Conservation (phyloP, 1,140 invertebrate species). For the Drosophila mayri region DNA sequence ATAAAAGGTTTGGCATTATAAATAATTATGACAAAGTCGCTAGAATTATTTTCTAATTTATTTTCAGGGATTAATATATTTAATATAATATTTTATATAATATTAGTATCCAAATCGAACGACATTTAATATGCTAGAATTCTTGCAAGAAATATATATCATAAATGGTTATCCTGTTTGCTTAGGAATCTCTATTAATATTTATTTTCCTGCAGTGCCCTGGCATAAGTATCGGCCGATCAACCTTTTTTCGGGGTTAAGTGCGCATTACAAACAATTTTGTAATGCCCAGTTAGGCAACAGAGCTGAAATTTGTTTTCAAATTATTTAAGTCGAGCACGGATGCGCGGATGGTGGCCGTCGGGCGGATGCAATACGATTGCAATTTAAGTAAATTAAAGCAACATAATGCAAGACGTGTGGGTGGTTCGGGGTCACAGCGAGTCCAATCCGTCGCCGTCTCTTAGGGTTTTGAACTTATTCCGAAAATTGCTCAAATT, state of each 20-base stretch:
- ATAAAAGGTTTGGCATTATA: neutral
- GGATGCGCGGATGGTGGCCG: conserved; percentile 31
- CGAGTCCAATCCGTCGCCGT: conserved; percentile 3
- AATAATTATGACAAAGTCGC: neutral
- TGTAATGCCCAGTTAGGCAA: conserved; percentile 79
- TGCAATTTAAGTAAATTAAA: conserved; percentile 79
- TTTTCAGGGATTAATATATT: neutral
- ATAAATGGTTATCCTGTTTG: neutral
- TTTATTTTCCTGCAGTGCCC: neutral
- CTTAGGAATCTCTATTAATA: neutral
- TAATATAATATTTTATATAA: too few species aligned
- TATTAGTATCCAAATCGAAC: too few species aligned
- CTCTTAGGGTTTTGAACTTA: conserved; percentile 40
- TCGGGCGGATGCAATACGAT: conserved; percentile 32
- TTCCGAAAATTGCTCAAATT: conserved; percentile 66
- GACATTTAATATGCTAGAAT: neutral
- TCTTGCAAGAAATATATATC: neutral
- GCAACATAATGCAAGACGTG: conserved; percentile 78
- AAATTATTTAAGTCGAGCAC: conserved; percentile 82
- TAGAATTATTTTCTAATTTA: neutral
- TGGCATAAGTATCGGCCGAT: conserved; percentile 4
- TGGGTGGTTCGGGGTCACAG: conserved; percentile 67
- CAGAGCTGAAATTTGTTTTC: conserved; percentile 78
- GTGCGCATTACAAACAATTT: conserved; percentile 76
- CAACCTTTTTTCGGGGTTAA: conserved; percentile 68